phyloP scores from a whole-genome alignment of 2,113 vertebrate genomes.

The Psilopogon haemacephalus region DNA sequence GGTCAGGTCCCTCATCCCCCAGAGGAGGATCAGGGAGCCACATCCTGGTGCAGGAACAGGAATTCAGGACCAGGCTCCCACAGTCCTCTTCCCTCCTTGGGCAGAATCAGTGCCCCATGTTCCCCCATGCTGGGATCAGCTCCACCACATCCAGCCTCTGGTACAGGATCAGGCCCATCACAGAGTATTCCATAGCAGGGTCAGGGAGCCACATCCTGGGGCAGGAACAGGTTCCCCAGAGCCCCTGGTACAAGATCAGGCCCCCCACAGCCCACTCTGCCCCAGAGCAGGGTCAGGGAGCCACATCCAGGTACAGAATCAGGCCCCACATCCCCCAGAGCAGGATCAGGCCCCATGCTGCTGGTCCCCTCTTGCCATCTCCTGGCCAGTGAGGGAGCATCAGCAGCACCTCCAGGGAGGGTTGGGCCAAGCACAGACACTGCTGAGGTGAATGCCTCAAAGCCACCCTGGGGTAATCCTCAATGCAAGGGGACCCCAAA shows the following conservation, averaged over 20 bases:
- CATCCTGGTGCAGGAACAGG: no score
- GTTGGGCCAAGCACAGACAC: no score
- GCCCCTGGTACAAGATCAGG: background rate
- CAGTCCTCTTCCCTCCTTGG: no score
- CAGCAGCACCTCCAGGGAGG: background rate
- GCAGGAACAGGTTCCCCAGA: background rate
- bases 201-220: background rate
- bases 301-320: no score
- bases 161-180: no score
- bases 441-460: no score
- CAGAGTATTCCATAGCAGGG: no score
- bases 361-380: background rate
- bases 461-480: no score
- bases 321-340: background rate
- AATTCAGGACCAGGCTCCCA: no score
- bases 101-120: background rate
- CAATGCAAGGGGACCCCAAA: no score
- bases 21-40: background rate
- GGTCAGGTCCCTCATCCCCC: background rate
- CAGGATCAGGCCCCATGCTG: background rate
- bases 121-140: accelerated
- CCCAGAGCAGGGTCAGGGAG: background rate
- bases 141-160: no score
- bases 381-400: background rate
- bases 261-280: background rate